A percentile compares a stretch with the other conserved stretches of the same genome.
Evolutionary conservation across 2,797 vertebrate species (phyloP).

Genomic region (Mycteria americana): DNA sequence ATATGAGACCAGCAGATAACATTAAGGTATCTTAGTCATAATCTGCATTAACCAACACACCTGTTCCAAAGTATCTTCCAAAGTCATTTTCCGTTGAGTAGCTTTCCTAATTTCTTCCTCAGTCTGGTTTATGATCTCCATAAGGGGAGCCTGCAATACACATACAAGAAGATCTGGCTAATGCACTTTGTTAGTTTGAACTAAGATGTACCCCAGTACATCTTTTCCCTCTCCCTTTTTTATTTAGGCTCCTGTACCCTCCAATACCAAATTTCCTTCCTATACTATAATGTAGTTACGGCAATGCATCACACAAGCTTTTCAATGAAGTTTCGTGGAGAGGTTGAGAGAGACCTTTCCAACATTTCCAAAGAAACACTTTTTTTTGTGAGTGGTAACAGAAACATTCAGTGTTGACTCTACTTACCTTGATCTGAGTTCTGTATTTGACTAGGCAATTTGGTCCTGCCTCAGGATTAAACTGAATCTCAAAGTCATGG

Average conservation of each 20-base stretch:
- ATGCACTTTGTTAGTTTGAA: neutral
- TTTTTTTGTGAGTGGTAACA: neutral
- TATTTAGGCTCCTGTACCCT: neutral
- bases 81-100: slow-evolving; percentile 81
- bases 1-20: neutral
- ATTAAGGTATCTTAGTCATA: neutral
- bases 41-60: slow-evolving; percentile 68
- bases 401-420: neutral
- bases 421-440: slow-evolving; percentile 84
- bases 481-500: slow-evolving; percentile 88
- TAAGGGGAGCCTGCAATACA: slow-evolving; percentile 81
- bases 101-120: slow-evolving; percentile 86
- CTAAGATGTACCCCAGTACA: neutral
- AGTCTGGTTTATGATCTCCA: slow-evolving; percentile 83
- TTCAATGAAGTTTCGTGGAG: neutral
- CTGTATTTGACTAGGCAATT: slow-evolving; percentile 81
- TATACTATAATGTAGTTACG: neutral
- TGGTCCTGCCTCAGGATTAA: slow-evolving; percentile 78
- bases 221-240: neutral
- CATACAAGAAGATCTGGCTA: neutral
- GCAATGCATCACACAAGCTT: neutral
- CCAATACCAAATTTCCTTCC: neutral
- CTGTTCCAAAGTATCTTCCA: slow-evolving; percentile 89
- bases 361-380: neutral
- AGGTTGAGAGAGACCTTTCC: neutral